These are phyloP conservation scores for Calliphora vomitoria DNA, from an alignment of 2,888 invertebrate genomes.

Conservation along the genomic window DNA sequence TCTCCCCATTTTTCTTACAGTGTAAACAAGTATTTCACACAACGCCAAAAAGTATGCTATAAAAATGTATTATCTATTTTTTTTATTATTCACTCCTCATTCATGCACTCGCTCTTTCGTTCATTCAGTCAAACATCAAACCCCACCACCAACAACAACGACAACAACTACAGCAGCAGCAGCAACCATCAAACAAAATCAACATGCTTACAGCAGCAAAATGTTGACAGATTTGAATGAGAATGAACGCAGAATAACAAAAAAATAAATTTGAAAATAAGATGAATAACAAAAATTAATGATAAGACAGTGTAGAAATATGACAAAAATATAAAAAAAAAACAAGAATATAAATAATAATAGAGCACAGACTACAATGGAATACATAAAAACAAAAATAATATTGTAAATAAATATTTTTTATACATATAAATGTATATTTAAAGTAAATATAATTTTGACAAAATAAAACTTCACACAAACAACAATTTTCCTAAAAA, in stretches of 20 bases:
- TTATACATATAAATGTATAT: neutral
- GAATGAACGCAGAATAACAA: conserved; percentile 14
- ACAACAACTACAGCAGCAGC: neutral
- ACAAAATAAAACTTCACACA: neutral
- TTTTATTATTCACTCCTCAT: conserved; percentile 20
- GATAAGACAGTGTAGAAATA: conserved; percentile 44
- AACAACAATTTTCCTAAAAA: neutral
- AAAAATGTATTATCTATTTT: neutral
- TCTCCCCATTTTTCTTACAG: neutral
- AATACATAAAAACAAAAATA: neutral
- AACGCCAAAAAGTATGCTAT: conserved; percentile 47
- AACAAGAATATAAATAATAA: neutral
- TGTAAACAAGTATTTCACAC: neutral
- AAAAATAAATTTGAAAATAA: neutral
- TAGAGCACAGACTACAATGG: neutral
- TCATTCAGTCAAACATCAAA: conserved; percentile 2
- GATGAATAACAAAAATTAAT: conserved; percentile 51
- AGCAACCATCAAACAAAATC: conserved; percentile 24
- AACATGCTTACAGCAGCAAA: conserved; percentile 30
- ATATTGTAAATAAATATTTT: neutral
- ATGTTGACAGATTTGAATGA: conserved; percentile 48
- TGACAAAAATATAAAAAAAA: conserved; percentile 4
- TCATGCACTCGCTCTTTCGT: neutral
- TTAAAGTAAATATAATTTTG: conserved; percentile 22
- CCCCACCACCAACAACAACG: neutral